A percentile compares a stretch with the other conserved stretches of the same genome.
These are phyloP conservation scores for Drosophila ustulata DNA, from an alignment of 2,888 invertebrate genomes.

Conservation along the genomic window DNA sequence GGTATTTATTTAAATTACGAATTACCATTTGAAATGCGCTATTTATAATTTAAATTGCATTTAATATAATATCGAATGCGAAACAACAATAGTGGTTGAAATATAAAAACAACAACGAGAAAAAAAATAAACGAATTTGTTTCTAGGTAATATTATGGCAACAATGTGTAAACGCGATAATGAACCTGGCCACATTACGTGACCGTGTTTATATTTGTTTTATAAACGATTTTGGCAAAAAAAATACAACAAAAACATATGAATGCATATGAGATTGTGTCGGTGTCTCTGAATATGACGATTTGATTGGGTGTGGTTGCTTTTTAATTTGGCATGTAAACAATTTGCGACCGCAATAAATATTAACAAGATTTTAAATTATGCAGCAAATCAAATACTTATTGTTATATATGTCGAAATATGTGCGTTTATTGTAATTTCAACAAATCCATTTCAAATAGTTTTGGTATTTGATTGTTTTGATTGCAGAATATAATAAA, in stretches of 20 bases:
- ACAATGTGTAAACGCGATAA: conserved; percentile 65
- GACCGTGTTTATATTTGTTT: conserved; percentile 51
- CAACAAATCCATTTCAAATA: background rate
- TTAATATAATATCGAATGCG: conserved; percentile 8
- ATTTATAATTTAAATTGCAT: conserved; percentile 48
- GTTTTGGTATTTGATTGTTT: conserved; percentile 17
- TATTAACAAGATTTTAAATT: conserved; percentile 66
- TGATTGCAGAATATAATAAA: conserved; percentile 6
- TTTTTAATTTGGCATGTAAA: conserved; percentile 68
- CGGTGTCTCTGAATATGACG: conserved; percentile 11
- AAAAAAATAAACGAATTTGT: conserved; percentile 30
- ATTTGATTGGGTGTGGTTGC: conserved; percentile 31
- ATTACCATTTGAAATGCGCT: conserved; percentile 22
- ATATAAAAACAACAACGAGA: background rate
- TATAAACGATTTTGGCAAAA: conserved; percentile 46
- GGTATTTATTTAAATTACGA: conserved; percentile 35
- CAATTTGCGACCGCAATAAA: conserved; percentile 61
- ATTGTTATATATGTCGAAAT: conserved; percentile 6
- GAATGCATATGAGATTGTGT: background rate
- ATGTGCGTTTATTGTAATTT: conserved; percentile 2
- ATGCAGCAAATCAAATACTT: conserved; percentile 23
- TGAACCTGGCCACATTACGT: conserved; percentile 66
- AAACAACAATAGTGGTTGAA: conserved; percentile 5
- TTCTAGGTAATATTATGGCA: conserved; percentile 42
- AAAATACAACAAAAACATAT: background rate